Evolutionary conservation across 2,888 invertebrate genomes (phyloP).

Genomic region (Tiliacea aurago): DNA sequence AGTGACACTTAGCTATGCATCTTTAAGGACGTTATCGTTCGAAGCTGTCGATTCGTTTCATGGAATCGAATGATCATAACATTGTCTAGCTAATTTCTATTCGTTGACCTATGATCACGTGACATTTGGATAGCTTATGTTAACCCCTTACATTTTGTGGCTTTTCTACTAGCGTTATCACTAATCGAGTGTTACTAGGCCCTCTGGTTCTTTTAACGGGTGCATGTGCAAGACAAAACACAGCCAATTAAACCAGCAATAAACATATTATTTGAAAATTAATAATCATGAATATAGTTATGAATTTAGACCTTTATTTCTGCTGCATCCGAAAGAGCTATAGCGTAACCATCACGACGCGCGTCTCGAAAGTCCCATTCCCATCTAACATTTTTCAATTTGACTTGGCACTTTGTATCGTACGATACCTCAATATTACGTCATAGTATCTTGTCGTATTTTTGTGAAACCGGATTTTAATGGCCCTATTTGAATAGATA

Average conservation of each 20-base stretch:
- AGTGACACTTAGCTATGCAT: too few relatives aligned
- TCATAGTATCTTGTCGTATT: conserved; percentile 25
- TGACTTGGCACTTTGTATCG: conserved; percentile 40
- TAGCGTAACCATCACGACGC: neutral
- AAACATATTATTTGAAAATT: neutral
- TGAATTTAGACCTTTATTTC: neutral
- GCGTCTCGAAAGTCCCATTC: neutral
- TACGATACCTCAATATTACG: conserved; percentile 23
- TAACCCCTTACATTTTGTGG: too few relatives aligned
- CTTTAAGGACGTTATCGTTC: too few relatives aligned
- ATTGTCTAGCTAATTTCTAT: too few relatives aligned
- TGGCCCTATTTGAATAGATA: conserved; percentile 8
- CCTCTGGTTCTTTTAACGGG: neutral
- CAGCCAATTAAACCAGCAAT: neutral
- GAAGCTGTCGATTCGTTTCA: too few relatives aligned
- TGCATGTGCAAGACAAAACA: neutral
- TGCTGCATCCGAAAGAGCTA: neutral
- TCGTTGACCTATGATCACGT: too few relatives aligned
- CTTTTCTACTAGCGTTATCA: too few relatives aligned
- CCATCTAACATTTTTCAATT: neutral
- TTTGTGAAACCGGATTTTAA: conserved; percentile 47
- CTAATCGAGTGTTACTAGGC: too few relatives aligned
- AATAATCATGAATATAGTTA: neutral
- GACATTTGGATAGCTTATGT: too few relatives aligned
- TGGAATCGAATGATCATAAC: too few relatives aligned